Evolutionary conservation across 2,888 invertebrate species (phyloP).

Genomic region (Pseudococcus jackbeardsleyi): DNA sequence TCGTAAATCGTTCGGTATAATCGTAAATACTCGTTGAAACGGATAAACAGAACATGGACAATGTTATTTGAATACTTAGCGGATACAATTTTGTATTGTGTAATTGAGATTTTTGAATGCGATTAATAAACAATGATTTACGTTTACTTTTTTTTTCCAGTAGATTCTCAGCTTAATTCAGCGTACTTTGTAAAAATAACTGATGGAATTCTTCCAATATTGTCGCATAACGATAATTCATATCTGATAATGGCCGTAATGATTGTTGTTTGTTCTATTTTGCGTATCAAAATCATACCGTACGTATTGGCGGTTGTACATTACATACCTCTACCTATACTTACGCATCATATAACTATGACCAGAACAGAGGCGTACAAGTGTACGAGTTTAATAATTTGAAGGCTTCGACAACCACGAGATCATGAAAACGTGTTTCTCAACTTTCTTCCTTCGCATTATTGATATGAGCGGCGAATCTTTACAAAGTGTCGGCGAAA

Average conservation of each 20-base stretch:
- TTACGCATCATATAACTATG: conserved; percentile 13
- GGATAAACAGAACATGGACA: conserved; percentile 15
- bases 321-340: no score
- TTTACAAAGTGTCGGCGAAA: conserved; percentile 53
- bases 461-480: conserved; percentile 25
- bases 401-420: conserved; percentile 47
- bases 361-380: background rate
- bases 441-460: conserved; percentile 41
- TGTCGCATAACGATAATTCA: conserved; percentile 41
- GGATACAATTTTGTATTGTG: conserved; percentile 15
- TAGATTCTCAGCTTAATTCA: conserved; percentile 11
- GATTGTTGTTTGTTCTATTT: background rate
- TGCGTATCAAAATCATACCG: conserved; percentile 20
- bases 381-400: background rate
- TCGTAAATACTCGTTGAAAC: conserved; percentile 31
- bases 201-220: conserved; percentile 2
- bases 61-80: conserved; percentile 23
- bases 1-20: conserved; percentile 33
- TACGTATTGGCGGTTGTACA: background rate
- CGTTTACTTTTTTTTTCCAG: conserved; percentile 35
- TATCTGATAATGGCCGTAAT: background rate
- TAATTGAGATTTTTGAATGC: conserved; percentile 7
- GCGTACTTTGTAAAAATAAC: background rate
- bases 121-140: conserved; percentile 36
- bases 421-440: conserved; percentile 41